A percentile compares a stretch with the other conserved stretches of the same genome.
Conservation (phyloP, 2,888 invertebrate species). For the Pterobdella sp. region DNA sequence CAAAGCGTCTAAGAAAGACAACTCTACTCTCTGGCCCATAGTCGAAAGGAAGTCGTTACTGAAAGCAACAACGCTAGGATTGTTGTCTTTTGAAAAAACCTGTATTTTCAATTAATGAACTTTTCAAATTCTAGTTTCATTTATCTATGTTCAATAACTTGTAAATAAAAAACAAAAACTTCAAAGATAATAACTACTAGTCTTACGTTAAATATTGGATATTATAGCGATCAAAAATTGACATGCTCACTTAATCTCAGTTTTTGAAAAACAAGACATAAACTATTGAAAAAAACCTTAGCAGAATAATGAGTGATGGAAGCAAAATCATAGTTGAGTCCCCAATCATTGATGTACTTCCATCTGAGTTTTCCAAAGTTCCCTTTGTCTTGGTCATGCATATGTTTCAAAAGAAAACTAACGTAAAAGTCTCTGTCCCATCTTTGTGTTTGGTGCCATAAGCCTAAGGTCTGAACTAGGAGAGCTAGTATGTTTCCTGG, state of each 20-base stretch:
- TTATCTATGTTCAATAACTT: no score
- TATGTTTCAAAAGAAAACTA: constrained; percentile 26
- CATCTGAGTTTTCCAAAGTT: constrained; percentile 10
- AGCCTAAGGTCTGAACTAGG: constrained; percentile 33
- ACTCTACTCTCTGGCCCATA: constrained; percentile 36
- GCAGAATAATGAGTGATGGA: constrained; percentile 35
- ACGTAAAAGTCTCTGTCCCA: constrained; percentile 33
- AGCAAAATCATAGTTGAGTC: constrained; percentile 34
- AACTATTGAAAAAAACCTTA: constrained; percentile 26
- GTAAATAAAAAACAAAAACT: no score
- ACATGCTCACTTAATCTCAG: no score
- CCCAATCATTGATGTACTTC: not conserved
- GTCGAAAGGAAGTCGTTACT: constrained; percentile 13
- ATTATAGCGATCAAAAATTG: no score
- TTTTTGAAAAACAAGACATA: not conserved
- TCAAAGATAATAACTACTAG: no score
- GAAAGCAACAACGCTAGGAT: not conserved
- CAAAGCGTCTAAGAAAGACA: constrained; percentile 36
- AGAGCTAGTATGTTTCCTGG: constrained; percentile 31
- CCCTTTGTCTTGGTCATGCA: not conserved
- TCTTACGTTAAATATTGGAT: no score
- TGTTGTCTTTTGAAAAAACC: no score
- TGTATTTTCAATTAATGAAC: no score
- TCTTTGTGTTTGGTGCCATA: constrained; percentile 36
- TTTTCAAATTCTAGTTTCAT: no score